Percentiles rank a stretch among this genome's conserved stretches.
phyloP scores from a whole-genome alignment of 2,113 vertebrate species.

The Seriola aureovittata region DNA sequence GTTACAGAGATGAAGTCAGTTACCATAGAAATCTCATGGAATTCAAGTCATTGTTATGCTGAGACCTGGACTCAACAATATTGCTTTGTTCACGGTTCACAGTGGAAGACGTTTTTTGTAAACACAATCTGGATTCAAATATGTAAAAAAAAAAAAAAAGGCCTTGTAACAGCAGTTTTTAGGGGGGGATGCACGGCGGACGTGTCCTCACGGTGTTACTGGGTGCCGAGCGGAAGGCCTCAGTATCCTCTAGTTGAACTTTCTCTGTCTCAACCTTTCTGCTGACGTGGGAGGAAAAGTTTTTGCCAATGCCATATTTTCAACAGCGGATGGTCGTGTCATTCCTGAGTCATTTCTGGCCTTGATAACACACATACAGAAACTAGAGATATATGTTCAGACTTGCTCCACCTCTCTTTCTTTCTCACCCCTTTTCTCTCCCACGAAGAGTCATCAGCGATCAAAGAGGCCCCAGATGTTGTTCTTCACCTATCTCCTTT shows the following conservation, averaged over 20 bases:
- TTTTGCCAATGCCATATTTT: conserved; percentile 24
- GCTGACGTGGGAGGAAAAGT: conserved; percentile 46
- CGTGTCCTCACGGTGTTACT: background rate
- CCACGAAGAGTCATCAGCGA: conserved; percentile 52
- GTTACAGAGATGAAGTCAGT: conserved; percentile 62
- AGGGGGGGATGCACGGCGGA: background rate
- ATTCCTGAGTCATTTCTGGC: conserved; percentile 44
- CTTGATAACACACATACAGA: conserved; percentile 46
- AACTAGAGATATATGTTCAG: conserved; percentile 45
- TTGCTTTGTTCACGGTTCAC: conserved; percentile 37
- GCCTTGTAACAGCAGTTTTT: conserved; percentile 32
- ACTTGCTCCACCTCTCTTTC: background rate
- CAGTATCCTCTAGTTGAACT: conserved; percentile 51
- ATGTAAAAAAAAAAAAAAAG: conserved; percentile 1
- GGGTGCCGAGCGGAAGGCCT: conserved; percentile 16
- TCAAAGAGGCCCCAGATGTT: conserved; percentile 76
- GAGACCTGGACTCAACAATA: conserved; percentile 53
- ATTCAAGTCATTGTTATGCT: conserved; percentile 46
- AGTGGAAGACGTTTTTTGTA: conserved; percentile 28
- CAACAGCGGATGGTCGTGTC: conserved; percentile 30
- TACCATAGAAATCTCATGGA: conserved; percentile 53
- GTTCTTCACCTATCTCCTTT: conserved; percentile 64
- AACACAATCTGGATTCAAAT: conserved; percentile 27
- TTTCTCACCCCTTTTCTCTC: conserved; percentile 25
- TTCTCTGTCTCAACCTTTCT: conserved; percentile 32